phyloP scores from a whole-genome alignment of 1,140 invertebrate genomes.

The Camponotus floridanus region DNA sequence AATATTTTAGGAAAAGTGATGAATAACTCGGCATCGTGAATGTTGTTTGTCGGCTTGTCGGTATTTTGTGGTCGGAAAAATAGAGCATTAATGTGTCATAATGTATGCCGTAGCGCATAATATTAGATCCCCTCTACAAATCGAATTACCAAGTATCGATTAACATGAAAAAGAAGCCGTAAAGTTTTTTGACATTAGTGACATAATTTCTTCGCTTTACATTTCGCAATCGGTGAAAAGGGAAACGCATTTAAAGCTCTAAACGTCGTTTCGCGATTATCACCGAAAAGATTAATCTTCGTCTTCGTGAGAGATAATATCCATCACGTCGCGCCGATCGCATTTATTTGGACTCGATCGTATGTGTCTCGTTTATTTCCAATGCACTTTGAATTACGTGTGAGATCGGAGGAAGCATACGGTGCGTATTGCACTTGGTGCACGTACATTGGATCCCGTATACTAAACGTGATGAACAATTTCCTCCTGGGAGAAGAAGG shows the following conservation, averaged over 20 bases:
- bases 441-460: too few relatives aligned
- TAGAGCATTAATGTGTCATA: conserved; percentile 62
- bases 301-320: conserved; percentile 42
- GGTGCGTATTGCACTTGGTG: too few relatives aligned
- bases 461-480: too few relatives aligned
- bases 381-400: background rate
- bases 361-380: conserved; percentile 36
- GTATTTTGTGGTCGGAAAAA: conserved; percentile 38
- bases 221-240: conserved; percentile 69
- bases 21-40: background rate
- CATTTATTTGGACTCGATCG: conserved; percentile 7
- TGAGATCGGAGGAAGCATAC: background rate
- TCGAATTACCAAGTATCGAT: conserved; percentile 53
- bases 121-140: conserved; percentile 61
- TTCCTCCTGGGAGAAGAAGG: too few relatives aligned
- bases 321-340: background rate
- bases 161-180: conserved; percentile 43
- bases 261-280: conserved; percentile 38
- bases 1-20: background rate
- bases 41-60: conserved; percentile 40
- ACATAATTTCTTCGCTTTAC: conserved; percentile 61
- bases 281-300: conserved; percentile 66
- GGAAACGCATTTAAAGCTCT: conserved; percentile 56
- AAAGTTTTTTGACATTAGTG: conserved; percentile 70
- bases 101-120: conserved; percentile 64